A percentile compares a stretch with the other conserved stretches of the same genome.
These are phyloP conservation scores for Drosophila melanogaster DNA, from an alignment of 1,140 invertebrate genomes.

Conservation along the genomic window Release_6_plus_ISO1_MT NC_004354.4:8178501-8179000, in stretches of 20 bases:
- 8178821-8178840: conserved; percentile 67
- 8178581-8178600: conserved; percentile 37
- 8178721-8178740: background rate
- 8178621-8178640: conserved; percentile 53
- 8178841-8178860: conserved; percentile 72
- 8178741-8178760: background rate
- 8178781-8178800: conserved; percentile 48
- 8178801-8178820: conserved; percentile 75
- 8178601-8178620: conserved; percentile 28
- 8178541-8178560: conserved; percentile 20
- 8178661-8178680: conserved; percentile 31
- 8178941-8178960: background rate
- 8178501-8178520: background rate
- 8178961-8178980: too few relatives aligned
- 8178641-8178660: conserved; percentile 35
- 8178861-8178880: conserved; percentile 53
- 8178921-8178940: conserved; percentile 20
- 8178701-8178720: background rate
- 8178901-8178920: conserved; percentile 37
- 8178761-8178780: conserved; percentile 3
- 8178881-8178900: conserved; percentile 55
- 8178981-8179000: too few relatives aligned
- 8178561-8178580: conserved; percentile 34
- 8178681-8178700: background rate
- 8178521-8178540: conserved; percentile 6